These are phyloP conservation scores for Pocillopora grandis DNA, from an alignment of 92 coral and sea anemone species.

Conservation along the genomic window DNA sequence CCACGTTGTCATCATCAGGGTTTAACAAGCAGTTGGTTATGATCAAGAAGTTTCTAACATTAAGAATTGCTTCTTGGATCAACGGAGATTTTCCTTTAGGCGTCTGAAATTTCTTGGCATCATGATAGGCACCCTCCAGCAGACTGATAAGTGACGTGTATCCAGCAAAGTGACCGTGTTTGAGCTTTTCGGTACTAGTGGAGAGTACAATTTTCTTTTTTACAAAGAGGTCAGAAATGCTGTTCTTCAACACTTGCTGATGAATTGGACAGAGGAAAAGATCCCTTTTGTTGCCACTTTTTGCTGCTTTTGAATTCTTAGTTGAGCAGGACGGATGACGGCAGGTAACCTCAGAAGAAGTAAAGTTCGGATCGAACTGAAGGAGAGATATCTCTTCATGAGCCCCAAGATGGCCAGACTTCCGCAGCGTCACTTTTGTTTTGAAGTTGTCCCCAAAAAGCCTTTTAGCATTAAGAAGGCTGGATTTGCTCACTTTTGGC, in stretches of 20 bases:
- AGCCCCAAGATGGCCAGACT: slow-evolving; percentile 28
- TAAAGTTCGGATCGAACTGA: slow-evolving; percentile 71
- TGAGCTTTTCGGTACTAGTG: slow-evolving; percentile 10
- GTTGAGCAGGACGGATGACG: slow-evolving; percentile 56
- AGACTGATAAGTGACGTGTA: slow-evolving; percentile 48
- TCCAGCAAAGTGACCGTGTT: slow-evolving; percentile 35
- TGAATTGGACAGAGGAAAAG: slow-evolving; percentile 68
- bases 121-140: slow-evolving; percentile 39
- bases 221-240: slow-evolving; percentile 41
- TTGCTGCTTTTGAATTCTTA: slow-evolving; percentile 30
- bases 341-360: slow-evolving; percentile 47
- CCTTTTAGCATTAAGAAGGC: slow-evolving; percentile 25
- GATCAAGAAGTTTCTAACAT: slow-evolving; percentile 71
- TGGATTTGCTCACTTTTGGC: slow-evolving; percentile 17
- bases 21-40: slow-evolving; percentile 77
- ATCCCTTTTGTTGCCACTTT: slow-evolving; percentile 38
- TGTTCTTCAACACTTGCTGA: slow-evolving; percentile 30
- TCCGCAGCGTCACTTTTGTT: slow-evolving; percentile 18
- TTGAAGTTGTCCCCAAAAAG: slow-evolving; percentile 34
- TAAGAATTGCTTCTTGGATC: slow-evolving; percentile 57
- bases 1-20: slow-evolving; percentile 54
- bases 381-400: slow-evolving; percentile 37
- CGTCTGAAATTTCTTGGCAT: slow-evolving; percentile 21
- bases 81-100: not conserved
- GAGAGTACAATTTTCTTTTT: slow-evolving; percentile 28